These are phyloP conservation scores for Tetraneura akinire DNA, from an alignment of 1,140 invertebrate species.

Conservation along the genomic window DNA sequence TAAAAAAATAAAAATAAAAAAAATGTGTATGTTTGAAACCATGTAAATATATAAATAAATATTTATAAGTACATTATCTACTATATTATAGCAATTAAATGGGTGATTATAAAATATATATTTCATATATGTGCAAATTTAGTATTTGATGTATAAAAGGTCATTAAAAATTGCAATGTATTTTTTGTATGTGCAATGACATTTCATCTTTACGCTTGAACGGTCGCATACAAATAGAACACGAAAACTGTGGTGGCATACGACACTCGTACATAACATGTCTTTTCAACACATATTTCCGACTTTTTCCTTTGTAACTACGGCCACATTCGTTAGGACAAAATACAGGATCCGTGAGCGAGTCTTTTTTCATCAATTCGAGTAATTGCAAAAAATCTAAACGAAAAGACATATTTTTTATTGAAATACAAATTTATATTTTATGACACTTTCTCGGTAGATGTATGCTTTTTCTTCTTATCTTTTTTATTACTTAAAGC, in stretches of 20 bases:
- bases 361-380: conserved; percentile 27
- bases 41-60: too few species aligned
- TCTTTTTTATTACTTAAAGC: conserved; percentile 17
- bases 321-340: conserved; percentile 51
- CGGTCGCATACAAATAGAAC: conserved; percentile 52
- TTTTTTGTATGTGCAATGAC: conserved; percentile 52
- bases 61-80: too few species aligned
- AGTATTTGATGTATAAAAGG: background rate
- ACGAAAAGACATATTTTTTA: conserved; percentile 17
- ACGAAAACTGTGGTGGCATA: conserved; percentile 57
- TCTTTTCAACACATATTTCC: conserved; percentile 51
- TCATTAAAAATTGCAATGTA: conserved; percentile 36
- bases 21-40: too few species aligned
- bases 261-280: conserved; percentile 69
- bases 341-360: conserved; percentile 20
- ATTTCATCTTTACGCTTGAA: conserved; percentile 54
- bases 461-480: background rate
- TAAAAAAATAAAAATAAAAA: too few species aligned
- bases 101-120: too few species aligned
- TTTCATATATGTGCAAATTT: too few species aligned
- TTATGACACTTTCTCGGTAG: background rate
- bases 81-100: too few species aligned
- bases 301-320: conserved; percentile 55
- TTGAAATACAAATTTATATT: background rate
- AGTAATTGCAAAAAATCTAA: conserved; percentile 25